Base-by-base conservation (phyloP, 53 echinoderm and acorn worm species). In the Glandiceps talaboti region DNA sequence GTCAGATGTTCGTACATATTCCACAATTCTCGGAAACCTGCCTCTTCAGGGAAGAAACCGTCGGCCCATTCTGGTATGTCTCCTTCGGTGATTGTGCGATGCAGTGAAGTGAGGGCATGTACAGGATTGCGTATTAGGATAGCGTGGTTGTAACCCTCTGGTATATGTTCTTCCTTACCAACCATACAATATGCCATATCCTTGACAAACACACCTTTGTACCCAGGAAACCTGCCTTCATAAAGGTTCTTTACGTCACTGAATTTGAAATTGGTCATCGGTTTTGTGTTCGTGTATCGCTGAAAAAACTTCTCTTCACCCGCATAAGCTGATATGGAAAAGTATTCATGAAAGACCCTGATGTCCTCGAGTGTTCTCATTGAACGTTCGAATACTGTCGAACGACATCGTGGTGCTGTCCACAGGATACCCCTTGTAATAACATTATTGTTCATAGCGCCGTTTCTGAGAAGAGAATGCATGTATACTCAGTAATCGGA, bases 351-450 rank as follows among this genome's bases (percentile, higher is more conserved):
- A 30, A 78, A 93, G 30, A 97, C 74, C 30, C 89, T 80, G 27
- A 91, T 88, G 30, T 85, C 87, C 14, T 83, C 30, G 1, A 78
- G 79, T 1, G 79, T 78, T 73, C 91, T 91, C 82, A 97, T 90
- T 81, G 93, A 97, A 28, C 99, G 93, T 76, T 93, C 93, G 74
- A 97, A 97, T 30, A 93, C 99, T 0, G 99, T 97, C 25, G 99
- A 97, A 25, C 93, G 87, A 25, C 92, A 93, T 31, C 99, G 80
- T 1, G 99, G 99, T 1, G 99, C 89, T 26, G 99, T 90, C 99
- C 99, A 97, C 30, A 93, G 86, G 85, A 97, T 86, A 29, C 93
- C 88, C 32, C 93, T 45, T 6, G n/a, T n/a, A n/a, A n/a, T n/a
- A n/a, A n/a, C n/a, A n/a, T n/a, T n/a, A n/a, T n/a, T n/a, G n/a